Evolutionary conservation across 2,888 invertebrate genomes (phyloP).

Genomic region (Caenorhabditis doughertyi): DNA sequence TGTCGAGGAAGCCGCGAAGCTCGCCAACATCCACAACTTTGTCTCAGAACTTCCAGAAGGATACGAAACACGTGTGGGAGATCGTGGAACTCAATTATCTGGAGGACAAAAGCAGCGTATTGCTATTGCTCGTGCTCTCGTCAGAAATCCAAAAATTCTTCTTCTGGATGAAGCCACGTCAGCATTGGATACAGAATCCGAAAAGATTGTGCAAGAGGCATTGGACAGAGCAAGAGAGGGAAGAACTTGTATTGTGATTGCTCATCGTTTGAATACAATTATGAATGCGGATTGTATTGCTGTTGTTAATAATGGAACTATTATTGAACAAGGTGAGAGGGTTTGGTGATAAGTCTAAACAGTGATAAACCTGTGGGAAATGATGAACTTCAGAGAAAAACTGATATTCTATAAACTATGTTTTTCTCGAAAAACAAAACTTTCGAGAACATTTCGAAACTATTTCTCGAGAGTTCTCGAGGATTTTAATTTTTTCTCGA

Average conservation of each 20-base stretch:
- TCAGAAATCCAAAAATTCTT: slow-evolving; percentile 83
- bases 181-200: slow-evolving; percentile 75
- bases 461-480: too few relatives aligned
- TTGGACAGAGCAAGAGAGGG: slow-evolving; percentile 86
- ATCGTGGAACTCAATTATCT: slow-evolving; percentile 83
- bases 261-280: slow-evolving; percentile 85
- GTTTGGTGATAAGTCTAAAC: too few relatives aligned
- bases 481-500: too few relatives aligned
- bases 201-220: slow-evolving; percentile 88
- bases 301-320: slow-evolving; percentile 74
- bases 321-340: slow-evolving; percentile 86
- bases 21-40: slow-evolving; percentile 84
- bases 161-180: slow-evolving; percentile 82
- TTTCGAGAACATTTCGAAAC: too few relatives aligned
- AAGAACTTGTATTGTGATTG: slow-evolving; percentile 84
- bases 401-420: too few relatives aligned
- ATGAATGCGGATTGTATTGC: slow-evolving; percentile 82
- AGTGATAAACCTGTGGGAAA: too few relatives aligned
- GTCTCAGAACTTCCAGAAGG: slow-evolving; percentile 83
- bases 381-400: too few relatives aligned
- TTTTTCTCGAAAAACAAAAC: too few relatives aligned
- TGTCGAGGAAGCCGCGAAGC: slow-evolving; percentile 82
- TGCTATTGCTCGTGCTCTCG: slow-evolving; percentile 84
- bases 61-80: slow-evolving; percentile 83
- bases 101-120: slow-evolving; percentile 84